These are phyloP conservation scores for Isurus oxyrinchus DNA, from an alignment of 2,113 vertebrate genomes.

Conservation along the genomic window DNA sequence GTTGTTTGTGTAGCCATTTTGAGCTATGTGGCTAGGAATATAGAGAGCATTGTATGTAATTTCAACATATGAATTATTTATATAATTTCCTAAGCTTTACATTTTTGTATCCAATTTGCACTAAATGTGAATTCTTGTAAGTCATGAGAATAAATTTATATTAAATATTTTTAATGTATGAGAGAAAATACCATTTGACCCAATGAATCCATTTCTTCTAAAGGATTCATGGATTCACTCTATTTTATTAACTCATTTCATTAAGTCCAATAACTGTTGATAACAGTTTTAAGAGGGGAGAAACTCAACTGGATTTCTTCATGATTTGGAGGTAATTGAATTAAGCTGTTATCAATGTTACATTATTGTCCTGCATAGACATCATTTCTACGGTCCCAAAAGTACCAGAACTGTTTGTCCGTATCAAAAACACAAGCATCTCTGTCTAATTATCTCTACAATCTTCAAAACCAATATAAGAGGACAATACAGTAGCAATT, in stretches of 20 bases:
- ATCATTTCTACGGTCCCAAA: neutral
- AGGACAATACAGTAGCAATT: neutral
- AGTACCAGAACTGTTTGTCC: neutral
- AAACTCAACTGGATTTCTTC: too few relatives aligned
- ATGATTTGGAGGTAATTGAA: neutral
- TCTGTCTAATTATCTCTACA: neutral
- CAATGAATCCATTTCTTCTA: neutral
- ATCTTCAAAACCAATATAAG: neutral
- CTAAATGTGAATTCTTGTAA: neutral
- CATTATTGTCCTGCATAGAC: neutral
- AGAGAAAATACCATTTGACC: neutral
- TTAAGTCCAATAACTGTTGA: neutral
- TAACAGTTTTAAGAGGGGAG: neutral
- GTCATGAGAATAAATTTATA: neutral
- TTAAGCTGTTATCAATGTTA: neutral
- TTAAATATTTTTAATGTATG: neutral
- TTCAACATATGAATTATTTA: neutral
- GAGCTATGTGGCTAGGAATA: neutral
- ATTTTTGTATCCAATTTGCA: neutral
- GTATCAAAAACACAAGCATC: neutral
- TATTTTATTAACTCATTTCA: neutral
- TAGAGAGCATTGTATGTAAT: neutral
- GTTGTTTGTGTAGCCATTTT: neutral
- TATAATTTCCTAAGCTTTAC: neutral
- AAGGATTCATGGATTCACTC: neutral